phyloP scores from a whole-genome alignment of 1,140 invertebrate species.

The Camponotus vicinus region DNA sequence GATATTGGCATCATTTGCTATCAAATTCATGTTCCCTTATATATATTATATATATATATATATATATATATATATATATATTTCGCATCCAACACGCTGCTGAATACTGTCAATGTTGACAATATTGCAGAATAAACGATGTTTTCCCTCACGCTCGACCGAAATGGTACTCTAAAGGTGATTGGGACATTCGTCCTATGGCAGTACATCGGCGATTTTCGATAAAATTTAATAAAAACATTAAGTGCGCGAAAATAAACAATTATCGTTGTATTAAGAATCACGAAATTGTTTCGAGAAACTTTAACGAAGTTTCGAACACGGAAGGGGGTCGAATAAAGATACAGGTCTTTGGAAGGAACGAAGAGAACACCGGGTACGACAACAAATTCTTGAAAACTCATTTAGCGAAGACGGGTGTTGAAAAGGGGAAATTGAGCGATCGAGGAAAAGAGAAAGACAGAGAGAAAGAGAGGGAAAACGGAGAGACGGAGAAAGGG shows the following conservation, averaged over 20 bases:
- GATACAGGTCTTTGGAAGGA: conserved; percentile 5
- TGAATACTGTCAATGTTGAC: conserved; percentile 40
- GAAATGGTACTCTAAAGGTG: background rate
- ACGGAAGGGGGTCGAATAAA: conserved; percentile 17
- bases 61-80: background rate
- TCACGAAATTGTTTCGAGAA: conserved; percentile 21
- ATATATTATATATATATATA: conserved; percentile 1
- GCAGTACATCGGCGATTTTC: background rate
- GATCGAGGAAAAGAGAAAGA: background rate
- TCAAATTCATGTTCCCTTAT: conserved; percentile 11
- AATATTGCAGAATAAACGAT: conserved; percentile 17
- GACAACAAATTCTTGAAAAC: conserved; percentile 62
- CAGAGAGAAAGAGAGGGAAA: background rate
- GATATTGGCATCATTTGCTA: conserved; percentile 15
- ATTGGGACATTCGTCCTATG: background rate
- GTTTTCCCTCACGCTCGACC: conserved; percentile 10
- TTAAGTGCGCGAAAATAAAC: conserved; percentile 11
- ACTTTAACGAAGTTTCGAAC: conserved; percentile 53
- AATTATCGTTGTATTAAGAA: conserved; percentile 47
- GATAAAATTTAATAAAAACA: conserved; percentile 51
- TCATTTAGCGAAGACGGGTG: conserved; percentile 55
- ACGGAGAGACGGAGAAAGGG: background rate
- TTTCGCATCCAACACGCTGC: background rate
- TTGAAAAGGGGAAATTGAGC: conserved; percentile 46
- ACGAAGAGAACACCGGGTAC: background rate